phyloP scores from a whole-genome alignment of 2,113 vertebrate genomes.

The Rousettus leschenaultii region DNA sequence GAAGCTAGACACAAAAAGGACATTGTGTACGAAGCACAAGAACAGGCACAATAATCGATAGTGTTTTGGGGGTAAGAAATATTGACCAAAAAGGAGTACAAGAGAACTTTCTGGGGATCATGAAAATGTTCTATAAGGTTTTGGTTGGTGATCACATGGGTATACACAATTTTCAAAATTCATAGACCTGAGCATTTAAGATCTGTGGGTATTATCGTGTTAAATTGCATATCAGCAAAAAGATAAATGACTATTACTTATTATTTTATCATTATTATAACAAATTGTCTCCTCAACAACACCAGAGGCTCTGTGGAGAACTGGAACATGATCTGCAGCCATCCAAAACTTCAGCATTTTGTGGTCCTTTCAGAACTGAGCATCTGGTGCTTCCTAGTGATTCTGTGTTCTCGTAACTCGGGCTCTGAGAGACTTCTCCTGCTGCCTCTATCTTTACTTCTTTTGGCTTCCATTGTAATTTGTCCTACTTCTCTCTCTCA shows the following conservation, averaged over 20 bases:
- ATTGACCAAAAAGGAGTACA: not conserved
- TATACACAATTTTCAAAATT: not conserved
- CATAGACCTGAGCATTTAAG: not conserved
- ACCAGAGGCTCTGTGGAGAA: not conserved
- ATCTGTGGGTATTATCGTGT: not conserved
- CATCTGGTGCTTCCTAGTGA: not conserved
- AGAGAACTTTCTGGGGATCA: not conserved
- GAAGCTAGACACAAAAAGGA: not conserved
- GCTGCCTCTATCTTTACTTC: not conserved
- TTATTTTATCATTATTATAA: not conserved
- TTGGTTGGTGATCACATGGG: not conserved
- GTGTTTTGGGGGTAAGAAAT: not conserved
- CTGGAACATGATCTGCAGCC: not conserved
- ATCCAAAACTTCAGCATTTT: too few species aligned
- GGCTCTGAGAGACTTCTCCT: not conserved
- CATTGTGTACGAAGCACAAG: not conserved
- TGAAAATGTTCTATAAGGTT: not conserved
- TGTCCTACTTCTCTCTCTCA: not conserved
- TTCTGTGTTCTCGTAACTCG: not conserved
- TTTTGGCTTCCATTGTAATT: not conserved
- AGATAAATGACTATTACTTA: not conserved
- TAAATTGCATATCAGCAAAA: not conserved
- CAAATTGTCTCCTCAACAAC: not conserved
- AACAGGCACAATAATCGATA: not conserved
- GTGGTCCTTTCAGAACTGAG: not conserved